Evolutionary conservation across 1,140 invertebrate genomes (phyloP).

Genomic region (Amphibalanus amphitrite): DNA sequence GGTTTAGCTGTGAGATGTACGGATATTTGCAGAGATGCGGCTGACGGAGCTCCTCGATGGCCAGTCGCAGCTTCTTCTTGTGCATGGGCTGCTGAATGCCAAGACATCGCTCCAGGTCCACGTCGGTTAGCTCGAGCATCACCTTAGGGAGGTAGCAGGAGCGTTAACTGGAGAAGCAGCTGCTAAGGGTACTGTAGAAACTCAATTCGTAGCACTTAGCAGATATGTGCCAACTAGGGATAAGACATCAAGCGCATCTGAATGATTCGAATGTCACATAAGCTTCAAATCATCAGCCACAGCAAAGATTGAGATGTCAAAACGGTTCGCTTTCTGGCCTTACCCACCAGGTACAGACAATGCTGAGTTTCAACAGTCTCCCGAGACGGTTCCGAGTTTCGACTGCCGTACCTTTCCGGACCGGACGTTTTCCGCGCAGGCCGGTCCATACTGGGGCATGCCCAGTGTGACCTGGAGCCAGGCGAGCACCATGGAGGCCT

Average conservation of each 20-base stretch:
- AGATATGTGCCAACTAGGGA: too few species aligned
- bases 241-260: too few species aligned
- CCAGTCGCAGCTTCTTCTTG: slow-evolving; percentile 75
- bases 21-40: slow-evolving; percentile 70
- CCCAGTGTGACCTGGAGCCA: slow-evolving; percentile 84
- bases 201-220: too few species aligned
- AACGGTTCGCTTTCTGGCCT: too few species aligned
- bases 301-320: too few species aligned
- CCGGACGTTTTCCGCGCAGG: slow-evolving; percentile 81
- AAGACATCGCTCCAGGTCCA: slow-evolving; percentile 67
- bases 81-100: slow-evolving; percentile 79
- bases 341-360: too few species aligned
- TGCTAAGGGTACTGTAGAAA: too few species aligned
- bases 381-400: too few species aligned
- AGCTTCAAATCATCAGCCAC: too few species aligned
- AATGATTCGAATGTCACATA: too few species aligned
- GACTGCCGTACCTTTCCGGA: slow-evolving; percentile 70
- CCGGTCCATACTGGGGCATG: slow-evolving; percentile 78
- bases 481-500: slow-evolving; percentile 74
- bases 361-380: too few species aligned
- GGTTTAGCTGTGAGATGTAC: slow-evolving; percentile 62
- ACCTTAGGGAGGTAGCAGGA: slow-evolving; percentile 37
- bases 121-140: slow-evolving; percentile 68
- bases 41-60: slow-evolving; percentile 77
- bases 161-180: too few species aligned